Evolutionary conservation across 2,888 invertebrate species (phyloP).

Genomic region (Ariolimax columbianus): DNA sequence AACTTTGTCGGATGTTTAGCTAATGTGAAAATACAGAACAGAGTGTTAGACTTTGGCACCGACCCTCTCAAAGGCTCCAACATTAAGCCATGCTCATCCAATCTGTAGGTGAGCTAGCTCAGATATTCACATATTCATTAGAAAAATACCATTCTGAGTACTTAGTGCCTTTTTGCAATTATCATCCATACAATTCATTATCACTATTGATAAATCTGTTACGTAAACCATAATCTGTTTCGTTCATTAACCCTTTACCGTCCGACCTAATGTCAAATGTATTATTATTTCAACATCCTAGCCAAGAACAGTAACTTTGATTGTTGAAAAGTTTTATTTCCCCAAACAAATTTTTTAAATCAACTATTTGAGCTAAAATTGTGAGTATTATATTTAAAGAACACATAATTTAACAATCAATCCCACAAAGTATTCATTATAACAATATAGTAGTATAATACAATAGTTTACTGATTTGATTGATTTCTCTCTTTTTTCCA

Average conservation of each 20-base stretch:
- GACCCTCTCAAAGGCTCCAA: constrained; percentile 67
- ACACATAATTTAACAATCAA: too few relatives aligned
- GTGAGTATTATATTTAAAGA: too few relatives aligned
- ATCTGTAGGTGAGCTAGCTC: constrained; percentile 34
- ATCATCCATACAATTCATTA: constrained; percentile 5
- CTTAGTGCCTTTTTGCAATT: constrained; percentile 14
- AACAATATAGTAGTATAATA: too few relatives aligned
- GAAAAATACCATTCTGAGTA: constrained; percentile 28
- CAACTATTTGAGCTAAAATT: too few relatives aligned
- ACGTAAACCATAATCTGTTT: neutral
- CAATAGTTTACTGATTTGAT: too few relatives aligned
- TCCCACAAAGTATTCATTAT: too few relatives aligned
- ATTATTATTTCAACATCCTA: too few relatives aligned
- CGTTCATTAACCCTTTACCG: neutral
- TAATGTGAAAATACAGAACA: constrained; percentile 63
- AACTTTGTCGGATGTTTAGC: constrained; percentile 73
- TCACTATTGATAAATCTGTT: neutral
- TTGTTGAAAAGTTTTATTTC: too few relatives aligned
- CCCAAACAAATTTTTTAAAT: too few relatives aligned
- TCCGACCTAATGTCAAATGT: too few relatives aligned
- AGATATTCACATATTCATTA: neutral
- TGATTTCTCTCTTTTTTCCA: too few relatives aligned
- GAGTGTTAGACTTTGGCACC: constrained; percentile 57
- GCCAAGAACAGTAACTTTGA: too few relatives aligned
- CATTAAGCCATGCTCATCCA: constrained; percentile 61